These are phyloP conservation scores for Antennarius striatus DNA, from an alignment of 2,113 vertebrate genomes.

Conservation along the genomic window DNA sequence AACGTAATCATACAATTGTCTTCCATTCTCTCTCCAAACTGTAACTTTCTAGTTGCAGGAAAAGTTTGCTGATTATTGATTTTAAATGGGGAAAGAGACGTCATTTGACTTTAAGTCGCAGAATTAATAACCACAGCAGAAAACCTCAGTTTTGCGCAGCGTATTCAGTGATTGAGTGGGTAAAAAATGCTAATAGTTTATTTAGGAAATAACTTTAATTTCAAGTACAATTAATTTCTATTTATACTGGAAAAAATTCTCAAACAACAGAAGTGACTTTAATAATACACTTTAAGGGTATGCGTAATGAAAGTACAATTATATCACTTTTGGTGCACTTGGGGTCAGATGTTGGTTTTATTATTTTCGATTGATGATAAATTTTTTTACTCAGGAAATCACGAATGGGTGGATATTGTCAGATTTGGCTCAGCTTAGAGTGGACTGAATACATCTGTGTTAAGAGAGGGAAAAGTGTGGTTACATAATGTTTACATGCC, in stretches of 20 bases:
- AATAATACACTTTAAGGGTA: too few relatives aligned
- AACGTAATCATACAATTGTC: background rate
- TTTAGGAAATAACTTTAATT: background rate
- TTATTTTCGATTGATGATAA: background rate
- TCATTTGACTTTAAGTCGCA: background rate
- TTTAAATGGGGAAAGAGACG: background rate
- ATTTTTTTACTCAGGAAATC: background rate
- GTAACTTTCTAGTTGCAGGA: background rate
- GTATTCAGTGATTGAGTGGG: background rate
- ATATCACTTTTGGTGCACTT: too few relatives aligned
- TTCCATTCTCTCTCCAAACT: background rate
- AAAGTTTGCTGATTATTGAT: slow-evolving; percentile 35
- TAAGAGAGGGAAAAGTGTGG: slow-evolving; percentile 39
- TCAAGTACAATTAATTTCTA: background rate
- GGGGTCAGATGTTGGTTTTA: background rate
- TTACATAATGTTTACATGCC: slow-evolving; percentile 65
- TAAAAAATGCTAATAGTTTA: background rate
- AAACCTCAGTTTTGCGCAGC: slow-evolving; percentile 17
- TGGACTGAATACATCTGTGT: slow-evolving; percentile 10
- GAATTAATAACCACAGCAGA: background rate
- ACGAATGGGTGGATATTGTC: background rate
- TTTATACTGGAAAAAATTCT: background rate
- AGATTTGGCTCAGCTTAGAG: slow-evolving; percentile 11
- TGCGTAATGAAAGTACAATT: too few relatives aligned
- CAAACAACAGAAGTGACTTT: too few relatives aligned